These are phyloP conservation scores for Sebastes melanostomus DNA, from an alignment of 2,797 vertebrate species.

Conservation along the genomic window DNA sequence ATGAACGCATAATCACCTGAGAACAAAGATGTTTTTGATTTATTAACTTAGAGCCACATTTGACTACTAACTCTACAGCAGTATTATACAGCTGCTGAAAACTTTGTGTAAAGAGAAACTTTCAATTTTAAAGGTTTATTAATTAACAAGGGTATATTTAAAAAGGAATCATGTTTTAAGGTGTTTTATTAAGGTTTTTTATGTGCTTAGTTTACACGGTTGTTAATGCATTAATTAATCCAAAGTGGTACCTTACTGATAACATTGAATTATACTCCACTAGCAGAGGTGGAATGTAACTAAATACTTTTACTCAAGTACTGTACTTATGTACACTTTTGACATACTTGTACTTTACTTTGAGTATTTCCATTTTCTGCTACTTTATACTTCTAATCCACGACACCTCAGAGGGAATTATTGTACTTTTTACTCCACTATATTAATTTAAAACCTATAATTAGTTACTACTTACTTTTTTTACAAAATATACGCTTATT, in stretches of 20 bases:
- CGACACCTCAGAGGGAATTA: too few relatives aligned
- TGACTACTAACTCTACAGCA: neutral
- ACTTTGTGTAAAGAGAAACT: neutral
- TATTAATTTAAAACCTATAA: too few relatives aligned
- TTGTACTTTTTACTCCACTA: too few relatives aligned
- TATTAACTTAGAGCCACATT: slow-evolving; percentile 51
- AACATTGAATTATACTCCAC: neutral
- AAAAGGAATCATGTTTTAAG: neutral
- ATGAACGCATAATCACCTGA: slow-evolving; percentile 95
- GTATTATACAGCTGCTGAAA: neutral
- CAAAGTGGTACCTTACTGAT: neutral
- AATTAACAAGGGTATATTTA: neutral
- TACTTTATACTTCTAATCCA: too few relatives aligned
- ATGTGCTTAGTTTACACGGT: neutral
- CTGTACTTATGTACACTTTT: too few relatives aligned
- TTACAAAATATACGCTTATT: too few relatives aligned
- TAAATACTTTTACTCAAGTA: too few relatives aligned
- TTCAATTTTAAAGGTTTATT: neutral
- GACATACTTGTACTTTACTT: too few relatives aligned
- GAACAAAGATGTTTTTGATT: slow-evolving; percentile 24
- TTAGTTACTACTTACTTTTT: too few relatives aligned
- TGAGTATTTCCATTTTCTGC: too few relatives aligned
- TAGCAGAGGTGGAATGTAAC: neutral
- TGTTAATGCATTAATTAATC: neutral
- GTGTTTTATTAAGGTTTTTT: neutral